Base-by-base conservation (phyloP, 2,888 invertebrate species). In the Tachina grossa region DNA sequence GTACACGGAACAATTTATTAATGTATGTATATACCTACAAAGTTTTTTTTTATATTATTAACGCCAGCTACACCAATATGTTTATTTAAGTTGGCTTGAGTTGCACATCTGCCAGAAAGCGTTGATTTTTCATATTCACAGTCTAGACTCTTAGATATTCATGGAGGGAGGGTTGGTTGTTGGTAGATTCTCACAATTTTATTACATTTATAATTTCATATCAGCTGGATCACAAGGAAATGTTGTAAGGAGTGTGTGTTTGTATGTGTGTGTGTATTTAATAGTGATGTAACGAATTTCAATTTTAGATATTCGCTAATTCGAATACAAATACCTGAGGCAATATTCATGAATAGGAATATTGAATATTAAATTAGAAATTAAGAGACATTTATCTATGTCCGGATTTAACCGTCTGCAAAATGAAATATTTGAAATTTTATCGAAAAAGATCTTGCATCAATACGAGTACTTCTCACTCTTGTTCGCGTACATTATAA, bases 101-200 rank as follows among this genome's bases (percentile, higher is more conserved):
- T 31, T 75, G 83, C 82, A 85, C 85, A 85, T 85, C 85, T 85
- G 85, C 83, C 82, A 69, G 9, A 41, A n/a, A 83, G 83, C 83
- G 85, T 85, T 85, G 85, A 85, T 85, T 85, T 85, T 66, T 75
- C 59, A 19, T 57, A 53, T 83, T 79, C 31, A 22, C 47, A 59
- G 78, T 75, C 78, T 79, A 82, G 78, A 79, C 83, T 55, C 31
- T 41, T 57, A n/a, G n/a, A n/a, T n/a, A 57, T 57, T 57, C 45
- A 66, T 51, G 49, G 39, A n/a, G 22, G 55, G 69, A 76, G 82
- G 82, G 76, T 83, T 82, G 75, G 45, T 76, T 69, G 39, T 31
- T 78, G 16, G 41, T 22, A 22, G 51, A 31, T 55, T 61, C 31
- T 41, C 55, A 47, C 11, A 72, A 45, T 49, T 61, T 53, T 43